Conservation (phyloP, 2,888 invertebrate species). For the Caenorhabditis doughertyi region DNA sequence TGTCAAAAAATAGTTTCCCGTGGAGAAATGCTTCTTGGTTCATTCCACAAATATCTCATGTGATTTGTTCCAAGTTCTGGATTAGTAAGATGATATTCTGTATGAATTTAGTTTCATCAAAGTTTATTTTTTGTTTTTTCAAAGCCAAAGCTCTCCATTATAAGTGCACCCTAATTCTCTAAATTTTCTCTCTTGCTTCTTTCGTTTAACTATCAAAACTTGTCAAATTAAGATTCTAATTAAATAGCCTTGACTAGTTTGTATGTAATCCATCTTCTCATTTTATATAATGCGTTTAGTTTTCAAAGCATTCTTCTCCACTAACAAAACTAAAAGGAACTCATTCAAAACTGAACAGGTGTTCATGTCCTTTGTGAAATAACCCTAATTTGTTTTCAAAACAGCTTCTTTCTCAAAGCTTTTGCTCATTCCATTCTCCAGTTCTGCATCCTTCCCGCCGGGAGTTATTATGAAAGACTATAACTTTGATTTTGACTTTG, state of each 20-base stretch:
- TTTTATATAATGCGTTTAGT: conserved; percentile 36
- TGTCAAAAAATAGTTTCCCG: conserved; percentile 23
- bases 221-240: conserved; percentile 9
- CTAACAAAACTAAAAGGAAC: conserved; percentile 33
- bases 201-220: background rate
- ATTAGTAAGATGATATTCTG: conserved; percentile 47
- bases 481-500: conserved; percentile 44
- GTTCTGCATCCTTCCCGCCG: conserved; percentile 8
- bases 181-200: background rate
- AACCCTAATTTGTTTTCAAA: conserved; percentile 43
- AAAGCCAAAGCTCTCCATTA: background rate
- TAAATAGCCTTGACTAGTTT: conserved; percentile 7
- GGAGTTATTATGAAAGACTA: conserved; percentile 46
- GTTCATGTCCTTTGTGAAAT: conserved; percentile 50
- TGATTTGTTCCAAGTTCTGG: conserved; percentile 18
- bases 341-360: conserved; percentile 56
- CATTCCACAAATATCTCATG: conserved; percentile 19
- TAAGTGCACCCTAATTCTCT: background rate
- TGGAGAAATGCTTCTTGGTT: conserved; percentile 15
- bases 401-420: background rate
- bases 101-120: background rate
- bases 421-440: background rate
- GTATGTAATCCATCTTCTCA: conserved; percentile 38
- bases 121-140: conserved; percentile 9
- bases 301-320: conserved; percentile 28